Conservation (phyloP, 2,888 invertebrate genomes). For the Arenicola marina region DNA sequence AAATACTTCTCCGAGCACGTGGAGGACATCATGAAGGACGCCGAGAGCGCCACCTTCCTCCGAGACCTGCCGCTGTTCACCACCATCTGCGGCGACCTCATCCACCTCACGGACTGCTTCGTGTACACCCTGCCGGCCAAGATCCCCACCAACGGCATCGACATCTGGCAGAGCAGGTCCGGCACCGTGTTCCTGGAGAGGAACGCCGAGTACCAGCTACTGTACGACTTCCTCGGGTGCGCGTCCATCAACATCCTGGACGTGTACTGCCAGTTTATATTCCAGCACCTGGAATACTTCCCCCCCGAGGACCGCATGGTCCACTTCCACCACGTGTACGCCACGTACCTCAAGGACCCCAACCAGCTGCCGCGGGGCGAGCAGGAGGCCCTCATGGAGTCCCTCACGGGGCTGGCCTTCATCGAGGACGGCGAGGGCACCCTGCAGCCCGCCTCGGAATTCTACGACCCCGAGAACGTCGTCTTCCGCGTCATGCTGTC, state of each 20-base stretch:
- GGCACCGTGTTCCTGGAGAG: slow-evolving; percentile 33
- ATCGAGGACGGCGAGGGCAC: slow-evolving; percentile 30
- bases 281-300: slow-evolving; percentile 37
- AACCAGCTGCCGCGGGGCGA: slow-evolving; percentile 15
- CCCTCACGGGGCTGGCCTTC: slow-evolving; percentile 28
- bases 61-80: slow-evolving; percentile 25
- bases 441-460: slow-evolving; percentile 31
- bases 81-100: slow-evolving; percentile 29
- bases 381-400: slow-evolving; percentile 18
- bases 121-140: slow-evolving; percentile 32
- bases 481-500: slow-evolving; percentile 38
- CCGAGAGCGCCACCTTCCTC: slow-evolving; percentile 14
- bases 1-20: slow-evolving; percentile 24
- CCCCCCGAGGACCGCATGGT: slow-evolving; percentile 24
- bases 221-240: slow-evolving; percentile 32
- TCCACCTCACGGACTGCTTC: slow-evolving; percentile 21
- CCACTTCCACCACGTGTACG: slow-evolving; percentile 31
- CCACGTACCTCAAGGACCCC: slow-evolving; percentile 20
- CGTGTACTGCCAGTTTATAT: slow-evolving; percentile 36
- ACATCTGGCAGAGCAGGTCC: slow-evolving; percentile 30
- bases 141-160: slow-evolving; percentile 32
- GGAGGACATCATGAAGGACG: slow-evolving; percentile 10
- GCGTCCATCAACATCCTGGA: slow-evolving; percentile 26
- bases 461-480: slow-evolving; percentile 35
- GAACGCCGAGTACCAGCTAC: slow-evolving; percentile 14